Conservation (phyloP, 2,113 vertebrate genomes). For the Hippotragus niger region DNA sequence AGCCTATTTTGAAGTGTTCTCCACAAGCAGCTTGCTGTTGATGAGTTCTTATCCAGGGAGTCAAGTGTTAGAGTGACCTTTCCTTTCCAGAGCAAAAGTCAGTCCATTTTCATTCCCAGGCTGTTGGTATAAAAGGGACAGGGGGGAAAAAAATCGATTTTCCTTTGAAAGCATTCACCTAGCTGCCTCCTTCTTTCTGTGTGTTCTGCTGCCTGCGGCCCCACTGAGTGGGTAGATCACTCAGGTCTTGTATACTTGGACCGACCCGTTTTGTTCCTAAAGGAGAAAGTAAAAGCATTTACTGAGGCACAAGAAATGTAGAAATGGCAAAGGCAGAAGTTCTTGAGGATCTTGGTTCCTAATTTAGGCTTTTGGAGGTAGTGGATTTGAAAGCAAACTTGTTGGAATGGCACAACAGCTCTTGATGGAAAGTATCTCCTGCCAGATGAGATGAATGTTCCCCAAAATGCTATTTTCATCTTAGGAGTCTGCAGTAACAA, state of each 20-base stretch:
- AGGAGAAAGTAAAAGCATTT: neutral
- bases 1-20: neutral
- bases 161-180: neutral
- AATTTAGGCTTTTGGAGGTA: neutral
- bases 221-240: neutral
- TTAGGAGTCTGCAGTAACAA: neutral
- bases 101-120: conserved; percentile 14
- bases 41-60: neutral
- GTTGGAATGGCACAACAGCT: neutral
- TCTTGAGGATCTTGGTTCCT: neutral
- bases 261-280: neutral
- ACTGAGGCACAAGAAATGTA: neutral
- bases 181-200: neutral
- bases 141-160: neutral
- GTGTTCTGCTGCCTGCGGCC: neutral
- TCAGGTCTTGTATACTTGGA: neutral
- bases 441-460: neutral
- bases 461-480: neutral
- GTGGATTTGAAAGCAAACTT: neutral
- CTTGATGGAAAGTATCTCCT: neutral
- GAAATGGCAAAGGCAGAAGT: neutral
- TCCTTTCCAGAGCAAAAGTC: conserved; percentile 22
- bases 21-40: neutral
- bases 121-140: conserved; percentile 2
- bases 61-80: conserved; percentile 10